Evolutionary conservation across 2,888 invertebrate species (phyloP), one percentile per base, ranked within the genome.

Genomic region (Cheiracanthium punctorium): DNA sequence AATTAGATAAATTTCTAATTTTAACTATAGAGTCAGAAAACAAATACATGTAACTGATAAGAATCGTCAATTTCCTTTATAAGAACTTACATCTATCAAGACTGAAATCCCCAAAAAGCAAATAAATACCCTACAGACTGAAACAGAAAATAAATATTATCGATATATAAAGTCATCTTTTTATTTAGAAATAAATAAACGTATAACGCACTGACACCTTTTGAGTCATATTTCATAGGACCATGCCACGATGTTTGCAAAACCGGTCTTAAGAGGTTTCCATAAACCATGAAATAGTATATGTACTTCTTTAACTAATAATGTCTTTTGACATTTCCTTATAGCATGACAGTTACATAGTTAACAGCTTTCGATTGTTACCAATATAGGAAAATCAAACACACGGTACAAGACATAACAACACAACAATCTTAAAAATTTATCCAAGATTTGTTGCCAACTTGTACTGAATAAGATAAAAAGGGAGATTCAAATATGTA

Each of bases 151-250:
- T n/a, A n/a, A n/a, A n/a, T n/a, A n/a, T n/a, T n/a, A n/a, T n/a
- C n/a, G n/a, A n/a, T n/a, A n/a, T n/a, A n/a, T n/a, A n/a, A n/a
- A n/a, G n/a, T n/a, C n/a, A n/a, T n/a, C n/a, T n/a, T n/a, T n/a
- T n/a, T n/a, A n/a, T n/a, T n/a, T n/a, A n/a, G n/a, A n/a, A n/a
- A n/a, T n/a, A n/a, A n/a, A n/a, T n/a, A n/a, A n/a, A n/a, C n/a
- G n/a, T n/a, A n/a, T n/a, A n/a, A n/a, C n/a, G n/a, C n/a, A n/a
- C 69, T 81, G 81, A 81, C 81, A 81, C 81, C 81, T 48, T 81
- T 81, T 28, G 74, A 69, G 69, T n/a, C 28, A 64, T 29, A 64
- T 67, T 71, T 24, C 24, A 29, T 10, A 14, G 5, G 41, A 17
- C 14, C 37, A 24, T 77, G 82, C 77, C 82, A 84, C 82, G 77